Evolutionary conservation across 2,888 invertebrate species (phyloP), one percentile per base, ranked within the genome.

Genomic region (Phania funesta): DNA sequence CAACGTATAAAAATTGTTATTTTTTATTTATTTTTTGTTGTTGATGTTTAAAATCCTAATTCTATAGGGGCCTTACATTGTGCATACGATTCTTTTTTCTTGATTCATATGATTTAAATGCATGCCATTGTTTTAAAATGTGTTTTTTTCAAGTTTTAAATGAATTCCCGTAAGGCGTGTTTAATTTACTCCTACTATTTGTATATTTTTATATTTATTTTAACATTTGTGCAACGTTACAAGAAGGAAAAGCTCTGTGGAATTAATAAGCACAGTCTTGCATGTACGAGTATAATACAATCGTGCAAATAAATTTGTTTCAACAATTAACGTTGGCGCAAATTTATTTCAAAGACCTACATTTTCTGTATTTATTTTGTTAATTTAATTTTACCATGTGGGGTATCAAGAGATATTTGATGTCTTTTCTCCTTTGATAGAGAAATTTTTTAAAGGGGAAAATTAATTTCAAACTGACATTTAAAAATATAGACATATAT

Each of bases 141-240:
- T 41, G 26, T 78, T 78, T 71, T 13, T n/a, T n/a, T n/a, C n/a
- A n/a, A 58, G 32, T 64, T 58, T 58, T 35, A 50, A 78, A 56
- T 64, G 29, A 32, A 76, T 76, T 76, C 76, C 80, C 74, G 54
- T 52, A 76, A 80, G 80, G 80, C 71, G 60, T 70, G 70, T 65
- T 80, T 58, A 60, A 75, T 64, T 75, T 60, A 76, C 71, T 71
- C 65, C 71, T 60, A 56, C 80, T 74, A 46, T 46, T 64, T 74
- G 46, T 9, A 32, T 20, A 52, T 44, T 32, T 64, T 52, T 46
- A 13, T 29, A 38, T 50, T 38, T 46, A 35, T 60, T 62, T 62
- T 41, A 18, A 41, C 20, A 22, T 38, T 41, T 62, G 32, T 64
- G 52, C 44, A 54, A n/a, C 32, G 32, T 64, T 54, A 54, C 52